A percentile compares a stretch with the other conserved stretches of the same genome.
phyloP scores from a whole-genome alignment of 1,140 invertebrate species.

The Bilobella aurantiaca region DNA sequence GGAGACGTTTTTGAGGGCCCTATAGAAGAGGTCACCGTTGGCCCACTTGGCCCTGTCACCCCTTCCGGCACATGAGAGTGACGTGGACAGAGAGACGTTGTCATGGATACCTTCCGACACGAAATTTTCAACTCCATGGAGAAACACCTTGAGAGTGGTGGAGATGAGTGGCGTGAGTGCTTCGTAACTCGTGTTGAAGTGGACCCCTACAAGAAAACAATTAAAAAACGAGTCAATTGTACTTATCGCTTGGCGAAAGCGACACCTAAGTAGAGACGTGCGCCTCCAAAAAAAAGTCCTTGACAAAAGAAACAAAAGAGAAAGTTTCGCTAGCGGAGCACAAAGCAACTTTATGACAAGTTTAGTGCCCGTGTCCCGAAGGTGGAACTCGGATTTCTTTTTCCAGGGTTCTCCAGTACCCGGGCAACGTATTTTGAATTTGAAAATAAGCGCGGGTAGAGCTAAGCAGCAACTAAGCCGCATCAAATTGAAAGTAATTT shows the following conservation, averaged over 20 bases:
- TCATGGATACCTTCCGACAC: constrained; percentile 54
- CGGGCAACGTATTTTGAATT: too few relatives aligned
- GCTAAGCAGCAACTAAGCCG: too few relatives aligned
- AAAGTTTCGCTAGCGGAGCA: too few relatives aligned
- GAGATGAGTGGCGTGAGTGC: constrained; percentile 73
- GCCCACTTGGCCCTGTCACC: constrained; percentile 57
- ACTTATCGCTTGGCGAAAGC: background rate
- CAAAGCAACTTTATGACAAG: too few relatives aligned
- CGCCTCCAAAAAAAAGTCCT: background rate
- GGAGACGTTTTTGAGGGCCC: constrained; percentile 65
- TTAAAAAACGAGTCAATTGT: background rate
- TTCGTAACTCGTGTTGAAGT: constrained; percentile 74
- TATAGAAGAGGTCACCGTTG: constrained; percentile 59
- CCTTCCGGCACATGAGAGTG: constrained; percentile 63
- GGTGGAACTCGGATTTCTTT: too few relatives aligned
- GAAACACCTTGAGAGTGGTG: constrained; percentile 79
- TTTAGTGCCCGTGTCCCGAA: too few relatives aligned
- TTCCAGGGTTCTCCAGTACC: too few relatives aligned
- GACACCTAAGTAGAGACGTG: too few relatives aligned
- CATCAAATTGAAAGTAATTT: too few relatives aligned
- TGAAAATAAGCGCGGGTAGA: too few relatives aligned
- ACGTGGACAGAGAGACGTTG: constrained; percentile 62
- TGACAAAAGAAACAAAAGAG: too few relatives aligned
- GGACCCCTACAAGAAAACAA: constrained; percentile 54
- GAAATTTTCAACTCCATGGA: constrained; percentile 78